phyloP scores from a whole-genome alignment of 2,888 invertebrate species.

The Pristionchus exspectatus region DNA sequence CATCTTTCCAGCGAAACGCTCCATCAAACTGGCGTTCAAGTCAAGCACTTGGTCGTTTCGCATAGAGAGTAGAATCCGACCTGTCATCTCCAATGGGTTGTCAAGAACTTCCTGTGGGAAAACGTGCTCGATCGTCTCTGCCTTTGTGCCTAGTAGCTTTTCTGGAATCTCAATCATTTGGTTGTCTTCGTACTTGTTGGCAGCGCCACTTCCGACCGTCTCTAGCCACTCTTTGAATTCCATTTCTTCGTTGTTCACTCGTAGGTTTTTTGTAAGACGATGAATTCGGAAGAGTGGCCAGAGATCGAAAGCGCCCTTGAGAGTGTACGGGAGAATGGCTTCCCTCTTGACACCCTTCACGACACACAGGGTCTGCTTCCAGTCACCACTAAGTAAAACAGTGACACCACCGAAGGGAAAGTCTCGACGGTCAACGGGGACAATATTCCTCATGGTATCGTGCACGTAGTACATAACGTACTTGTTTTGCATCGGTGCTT shows the following conservation, averaged over 20 bases:
- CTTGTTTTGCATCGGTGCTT: conserved; percentile 45
- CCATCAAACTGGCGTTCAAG: background rate
- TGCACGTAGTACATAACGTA: background rate
- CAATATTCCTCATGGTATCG: conserved; percentile 5
- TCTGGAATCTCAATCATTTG: background rate
- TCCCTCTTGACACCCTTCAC: background rate
- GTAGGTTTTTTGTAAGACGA: background rate
- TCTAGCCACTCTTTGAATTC: conserved; percentile 39
- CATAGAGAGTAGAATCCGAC: background rate
- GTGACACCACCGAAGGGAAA: conserved; percentile 32
- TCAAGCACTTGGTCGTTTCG: background rate
- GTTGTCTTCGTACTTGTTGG: background rate
- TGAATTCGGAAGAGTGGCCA: conserved; percentile 28
- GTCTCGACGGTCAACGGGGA: background rate
- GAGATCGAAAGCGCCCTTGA: conserved; percentile 1
- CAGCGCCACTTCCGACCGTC: background rate
- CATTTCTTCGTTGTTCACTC: background rate
- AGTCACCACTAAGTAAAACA: conserved; percentile 22
- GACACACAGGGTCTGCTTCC: conserved; percentile 45
- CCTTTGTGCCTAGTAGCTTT: background rate
- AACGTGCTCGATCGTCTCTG: background rate
- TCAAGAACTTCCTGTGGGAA: background rate
- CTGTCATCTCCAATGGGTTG: background rate
- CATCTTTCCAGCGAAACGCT: background rate
- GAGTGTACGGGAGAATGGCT: conserved; percentile 33